These are phyloP conservation scores for Lepidurus couesii DNA, from an alignment of 1,140 invertebrate genomes.

Conservation along the genomic window DNA sequence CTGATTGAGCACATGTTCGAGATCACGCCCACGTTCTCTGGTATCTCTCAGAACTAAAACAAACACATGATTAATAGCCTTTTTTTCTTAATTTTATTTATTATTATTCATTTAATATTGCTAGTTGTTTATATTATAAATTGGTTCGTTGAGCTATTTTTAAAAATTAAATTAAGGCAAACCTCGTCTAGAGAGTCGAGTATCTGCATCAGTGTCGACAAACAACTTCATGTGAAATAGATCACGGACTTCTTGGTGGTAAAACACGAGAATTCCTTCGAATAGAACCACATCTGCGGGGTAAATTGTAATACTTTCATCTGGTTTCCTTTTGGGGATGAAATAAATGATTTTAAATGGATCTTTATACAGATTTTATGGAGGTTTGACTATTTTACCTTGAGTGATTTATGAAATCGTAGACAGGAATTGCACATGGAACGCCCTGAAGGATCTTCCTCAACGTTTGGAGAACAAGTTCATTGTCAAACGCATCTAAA, in stretches of 20 bases:
- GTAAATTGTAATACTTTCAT: conserved; percentile 71
- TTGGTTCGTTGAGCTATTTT: conserved; percentile 23
- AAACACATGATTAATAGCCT: neutral
- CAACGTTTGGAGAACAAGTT: conserved; percentile 70
- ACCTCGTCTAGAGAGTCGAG: conserved; percentile 89
- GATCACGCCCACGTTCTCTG: conserved; percentile 82
- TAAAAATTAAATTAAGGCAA: conserved; percentile 36
- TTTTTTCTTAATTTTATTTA: neutral
- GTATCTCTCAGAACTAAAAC: conserved; percentile 83
- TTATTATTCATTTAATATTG: conserved; percentile 24
- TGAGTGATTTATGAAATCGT: conserved; percentile 81
- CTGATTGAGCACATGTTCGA: conserved; percentile 91
- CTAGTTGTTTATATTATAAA: conserved; percentile 28
- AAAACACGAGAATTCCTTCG: conserved; percentile 97
- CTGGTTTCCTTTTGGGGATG: conserved; percentile 54
- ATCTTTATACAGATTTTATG: neutral
- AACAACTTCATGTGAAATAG: conserved; percentile 99
- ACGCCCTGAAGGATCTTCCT: conserved; percentile 73
- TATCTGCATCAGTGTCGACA: conserved; percentile 98
- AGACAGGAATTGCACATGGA: conserved; percentile 79
- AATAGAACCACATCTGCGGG: conserved; percentile 97
- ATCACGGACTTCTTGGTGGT: conserved; percentile 87
- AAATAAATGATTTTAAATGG: neutral
- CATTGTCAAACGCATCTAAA: conserved; percentile 78
- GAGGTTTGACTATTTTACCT: conserved; percentile 50